These are phyloP conservation scores for Andrena marginata DNA, from an alignment of 2,888 invertebrate species.

Conservation along the genomic window DNA sequence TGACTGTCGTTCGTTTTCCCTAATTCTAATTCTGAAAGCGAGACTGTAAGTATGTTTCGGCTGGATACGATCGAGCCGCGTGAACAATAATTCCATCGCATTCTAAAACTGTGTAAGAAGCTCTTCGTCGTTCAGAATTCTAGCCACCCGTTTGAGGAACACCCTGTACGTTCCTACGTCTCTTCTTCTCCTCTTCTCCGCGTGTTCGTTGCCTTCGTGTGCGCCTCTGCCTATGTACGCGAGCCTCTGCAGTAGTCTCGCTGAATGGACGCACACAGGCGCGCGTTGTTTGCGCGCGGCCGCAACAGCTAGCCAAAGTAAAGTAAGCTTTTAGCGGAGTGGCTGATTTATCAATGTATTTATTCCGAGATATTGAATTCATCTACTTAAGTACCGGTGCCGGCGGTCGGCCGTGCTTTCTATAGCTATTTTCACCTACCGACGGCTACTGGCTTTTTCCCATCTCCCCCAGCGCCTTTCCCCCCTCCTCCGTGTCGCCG, in stretches of 20 bases:
- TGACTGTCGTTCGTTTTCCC: no score
- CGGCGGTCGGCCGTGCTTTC: conserved; percentile 57
- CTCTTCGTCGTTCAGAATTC: background rate
- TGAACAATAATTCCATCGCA: no score
- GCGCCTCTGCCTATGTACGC: conserved; percentile 31
- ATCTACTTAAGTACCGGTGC: conserved; percentile 81
- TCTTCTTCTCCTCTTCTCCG: background rate
- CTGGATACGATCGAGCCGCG: no score
- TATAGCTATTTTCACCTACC: conserved; percentile 75
- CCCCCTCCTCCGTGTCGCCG: background rate
- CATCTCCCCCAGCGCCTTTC: background rate
- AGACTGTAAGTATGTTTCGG: no score
- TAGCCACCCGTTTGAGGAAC: conserved; percentile 14
- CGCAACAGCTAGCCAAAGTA: conserved; percentile 80
- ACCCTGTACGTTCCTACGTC: conserved; percentile 14
- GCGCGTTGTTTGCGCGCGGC: conserved; percentile 78
- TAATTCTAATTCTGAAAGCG: no score
- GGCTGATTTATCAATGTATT: conserved; percentile 85
- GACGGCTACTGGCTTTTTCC: conserved; percentile 14
- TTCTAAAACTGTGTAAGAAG: background rate
- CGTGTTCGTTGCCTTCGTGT: conserved; percentile 35
- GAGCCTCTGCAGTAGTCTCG: background rate
- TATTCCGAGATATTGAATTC: conserved; percentile 85
- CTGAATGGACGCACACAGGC: conserved; percentile 58
- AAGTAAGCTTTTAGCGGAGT: conserved; percentile 84